Base-by-base conservation (phyloP, 2,797 vertebrate genomes). In the Morus bassanus region DNA sequence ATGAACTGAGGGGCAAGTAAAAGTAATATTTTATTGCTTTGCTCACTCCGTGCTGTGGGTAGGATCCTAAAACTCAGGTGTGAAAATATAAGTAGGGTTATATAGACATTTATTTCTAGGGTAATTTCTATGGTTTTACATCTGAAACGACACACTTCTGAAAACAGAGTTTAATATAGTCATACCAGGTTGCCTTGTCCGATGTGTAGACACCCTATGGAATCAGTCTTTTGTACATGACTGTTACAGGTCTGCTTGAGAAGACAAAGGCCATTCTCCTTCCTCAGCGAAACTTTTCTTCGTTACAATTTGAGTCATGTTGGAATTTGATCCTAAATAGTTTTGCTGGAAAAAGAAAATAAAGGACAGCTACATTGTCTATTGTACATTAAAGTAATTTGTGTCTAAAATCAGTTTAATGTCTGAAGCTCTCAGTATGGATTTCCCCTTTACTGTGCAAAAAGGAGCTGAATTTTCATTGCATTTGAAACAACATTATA, bases 341-440 rank as follows among this genome's bases (percentile, higher is more conserved):
- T 56, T 92, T 89, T 89, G 51, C 83, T 82, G 67, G 73, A 54
- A 28, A 88, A 91, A 28, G 12, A n/a, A 60, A 74, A 13, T 11
- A 46, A 70, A 54, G 28, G 51, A 8, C 41, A 51, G 13, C 65
- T 78, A 13, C 4, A 4, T 84, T 88, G 92, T 75, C 75, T 80
- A 2, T 18, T 91, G 25, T 65, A 11, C 0, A 0, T 57, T 57
- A 51, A 37, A 39, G 10, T 39, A 60, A 43, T 65, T 46, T 4
- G 2, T 91, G 43, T 69, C 75, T 57, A 48, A 78, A 85, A 18
- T 84, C 30, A 51, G 10, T 56, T 39, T 54, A 25, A 28, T 82
- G 39, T 37, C 67, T 76, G 63, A 84, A 60, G 25, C 43, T 84
- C 61, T 88, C 43, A 7, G 25, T 46, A 22, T 41, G 43, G 48